Base-by-base conservation (phyloP, 2,113 vertebrate genomes). In the Leuciscus idus region DNA sequence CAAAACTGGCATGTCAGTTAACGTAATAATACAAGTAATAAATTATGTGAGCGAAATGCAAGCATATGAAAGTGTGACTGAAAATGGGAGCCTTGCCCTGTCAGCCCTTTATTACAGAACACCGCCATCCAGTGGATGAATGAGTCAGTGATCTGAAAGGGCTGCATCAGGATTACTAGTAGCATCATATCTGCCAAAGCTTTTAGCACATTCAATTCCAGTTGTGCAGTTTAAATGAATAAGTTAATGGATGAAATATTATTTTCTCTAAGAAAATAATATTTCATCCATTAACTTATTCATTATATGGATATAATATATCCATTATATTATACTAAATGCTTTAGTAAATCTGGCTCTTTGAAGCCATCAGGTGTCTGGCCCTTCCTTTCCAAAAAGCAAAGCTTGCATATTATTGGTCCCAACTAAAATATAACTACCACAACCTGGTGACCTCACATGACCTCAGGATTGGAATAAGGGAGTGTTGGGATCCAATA, bases 111-210 rank as follows among this genome's bases (percentile, higher is more conserved):
- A 19, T 62, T 84, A 61, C 21, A 23, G 1, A 86, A 76, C 68
- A 82, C 85, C 85, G 61, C 59, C 85, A 68, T 86, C 83, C n/a
- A 87, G 28, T 89, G 77, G 48, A 87, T 57, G 33, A 59, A 55
- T 39, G 64, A 70, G n/a, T 59, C 13, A 30, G 59, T 61, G n/a
- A 84, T 39, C 19, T 26, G 26, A 15, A 57, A 66, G 43, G 64
- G 55, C 66, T 36, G 28, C 68, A 48, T 3, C 48, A 80, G 39
- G 23, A 55, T 66, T 36, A 84, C 75, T 76, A 85, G 50, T 76
- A 85, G 50, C 23, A 72, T 39, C 6, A 23, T 11, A 15, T 33
- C 46, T 52, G 33, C 15, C 64, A 68, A 81, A 64, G 57, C 21
- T 6, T 70, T 52, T 83, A 83, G 48, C 12, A 6, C 28, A 39